phyloP scores from a whole-genome alignment of 2,797 vertebrate genomes.

The Luscinia luscinia region DNA sequence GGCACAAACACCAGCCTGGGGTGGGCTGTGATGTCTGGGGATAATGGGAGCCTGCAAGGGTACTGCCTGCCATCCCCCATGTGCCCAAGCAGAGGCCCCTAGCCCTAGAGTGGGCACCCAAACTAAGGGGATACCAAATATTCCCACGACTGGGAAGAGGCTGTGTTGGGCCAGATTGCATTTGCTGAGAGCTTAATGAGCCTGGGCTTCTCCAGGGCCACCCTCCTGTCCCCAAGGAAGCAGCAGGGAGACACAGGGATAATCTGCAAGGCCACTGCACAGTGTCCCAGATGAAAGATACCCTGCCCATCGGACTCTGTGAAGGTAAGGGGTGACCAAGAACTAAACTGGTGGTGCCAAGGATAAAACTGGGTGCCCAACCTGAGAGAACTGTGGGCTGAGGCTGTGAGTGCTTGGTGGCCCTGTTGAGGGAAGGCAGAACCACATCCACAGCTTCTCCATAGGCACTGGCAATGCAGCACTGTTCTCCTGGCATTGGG shows the following conservation, averaged over 20 bases:
- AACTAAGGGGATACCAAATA: not conserved
- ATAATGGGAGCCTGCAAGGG: rapidly evolving
- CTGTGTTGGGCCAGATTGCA: rapidly evolving
- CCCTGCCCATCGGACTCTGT: rapidly evolving
- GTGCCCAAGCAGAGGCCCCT: rapidly evolving
- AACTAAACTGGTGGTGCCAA: not conserved
- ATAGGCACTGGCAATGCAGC: not conserved
- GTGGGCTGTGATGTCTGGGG: not conserved
- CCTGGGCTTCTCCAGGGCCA: not conserved
- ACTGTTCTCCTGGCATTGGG: not conserved
- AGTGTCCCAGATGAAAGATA: not conserved
- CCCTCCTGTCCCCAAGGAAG: not conserved
- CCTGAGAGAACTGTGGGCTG: rapidly evolving
- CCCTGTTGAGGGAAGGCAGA: not conserved
- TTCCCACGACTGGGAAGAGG: not conserved
- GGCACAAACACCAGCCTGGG: rapidly evolving
- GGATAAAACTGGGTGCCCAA: not conserved
- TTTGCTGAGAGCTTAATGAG: not conserved
- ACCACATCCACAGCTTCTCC: not conserved
- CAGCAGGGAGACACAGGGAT: not conserved
- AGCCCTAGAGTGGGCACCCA: not conserved
- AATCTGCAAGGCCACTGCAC: not conserved
- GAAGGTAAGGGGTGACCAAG: not conserved
- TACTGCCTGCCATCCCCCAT: not conserved
- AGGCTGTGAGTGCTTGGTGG: not conserved